A percentile compares a stretch with the other conserved stretches of the same genome.
Conservation (phyloP, 2,113 vertebrate genomes). For the Megaceryle torquata region DNA sequence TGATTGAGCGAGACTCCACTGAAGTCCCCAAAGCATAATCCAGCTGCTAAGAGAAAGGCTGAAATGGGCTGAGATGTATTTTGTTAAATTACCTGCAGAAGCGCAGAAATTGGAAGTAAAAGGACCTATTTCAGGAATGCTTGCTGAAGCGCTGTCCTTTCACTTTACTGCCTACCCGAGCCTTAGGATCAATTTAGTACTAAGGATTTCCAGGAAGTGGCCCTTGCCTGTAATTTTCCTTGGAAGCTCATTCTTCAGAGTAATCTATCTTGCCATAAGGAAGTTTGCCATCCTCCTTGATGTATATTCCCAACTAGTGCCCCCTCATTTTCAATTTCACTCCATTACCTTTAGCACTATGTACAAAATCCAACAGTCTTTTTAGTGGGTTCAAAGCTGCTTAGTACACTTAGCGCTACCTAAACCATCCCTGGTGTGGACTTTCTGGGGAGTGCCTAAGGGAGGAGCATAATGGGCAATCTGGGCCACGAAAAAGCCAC, state of each 20-base stretch:
- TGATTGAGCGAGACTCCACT: rapidly evolving
- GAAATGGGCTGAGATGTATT: not conserved
- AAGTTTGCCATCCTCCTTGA: not conserved
- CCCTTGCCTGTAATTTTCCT: not conserved
- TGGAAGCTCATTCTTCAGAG: not conserved
- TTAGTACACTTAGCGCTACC: not conserved
- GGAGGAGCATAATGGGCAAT: not conserved
- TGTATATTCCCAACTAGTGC: not conserved
- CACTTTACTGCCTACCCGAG: not conserved
- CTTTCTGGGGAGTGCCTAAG: not conserved
- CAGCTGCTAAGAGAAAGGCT: not conserved
- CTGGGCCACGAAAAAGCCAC: not conserved
- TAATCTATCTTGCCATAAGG: not conserved
- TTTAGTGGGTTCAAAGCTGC: not conserved
- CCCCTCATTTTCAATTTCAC: not conserved
- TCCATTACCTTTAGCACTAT: not conserved
- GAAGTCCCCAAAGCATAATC: not conserved
- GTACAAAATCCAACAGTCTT: not conserved
- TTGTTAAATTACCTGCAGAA: not conserved
- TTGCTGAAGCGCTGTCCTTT: not conserved
- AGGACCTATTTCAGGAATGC: not conserved
- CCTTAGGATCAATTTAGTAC: not conserved
- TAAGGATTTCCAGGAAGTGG: not conserved
- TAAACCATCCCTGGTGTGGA: too few species aligned
- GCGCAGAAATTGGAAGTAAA: not conserved